Evolutionary conservation across 2,888 invertebrate genomes (phyloP).

Genomic region (Pollenia griseotomentosa): DNA sequence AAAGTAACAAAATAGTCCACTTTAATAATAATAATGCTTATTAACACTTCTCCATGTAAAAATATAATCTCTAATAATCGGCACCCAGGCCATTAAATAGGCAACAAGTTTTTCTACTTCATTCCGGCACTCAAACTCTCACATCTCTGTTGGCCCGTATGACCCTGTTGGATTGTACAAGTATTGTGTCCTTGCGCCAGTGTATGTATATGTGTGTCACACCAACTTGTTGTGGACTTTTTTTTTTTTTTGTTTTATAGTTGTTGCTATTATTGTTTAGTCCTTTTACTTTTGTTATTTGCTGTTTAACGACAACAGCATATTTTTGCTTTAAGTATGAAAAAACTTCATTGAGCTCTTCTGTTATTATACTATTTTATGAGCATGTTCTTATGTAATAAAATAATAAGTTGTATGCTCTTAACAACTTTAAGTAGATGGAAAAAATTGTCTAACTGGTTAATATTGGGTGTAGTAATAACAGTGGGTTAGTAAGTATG

Average conservation of each 20-base stretch:
- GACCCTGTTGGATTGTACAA: neutral
- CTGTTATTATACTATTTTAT: constrained; percentile 18
- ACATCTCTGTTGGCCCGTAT: neutral
- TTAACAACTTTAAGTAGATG: neutral
- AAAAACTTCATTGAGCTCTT: neutral
- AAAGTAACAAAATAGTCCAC: neutral
- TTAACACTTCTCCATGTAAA: neutral
- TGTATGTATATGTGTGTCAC: neutral
- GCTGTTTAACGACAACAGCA: constrained; percentile 36
- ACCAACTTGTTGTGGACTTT: constrained; percentile 50
- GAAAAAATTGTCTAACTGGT: neutral
- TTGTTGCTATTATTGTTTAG: neutral
- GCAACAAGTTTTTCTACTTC: constrained; percentile 40
- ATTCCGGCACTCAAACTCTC: neutral
- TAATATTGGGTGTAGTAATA: neutral
- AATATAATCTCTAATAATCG: constrained; percentile 35
- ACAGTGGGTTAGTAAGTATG: neutral
- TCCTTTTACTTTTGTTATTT: constrained; percentile 21
- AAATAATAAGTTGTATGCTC: constrained; percentile 52
- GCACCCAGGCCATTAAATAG: neutral
- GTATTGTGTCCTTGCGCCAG: neutral
- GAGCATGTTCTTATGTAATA: constrained; percentile 39
- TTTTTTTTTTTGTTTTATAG: constrained; percentile 14
- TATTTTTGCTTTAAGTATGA: constrained; percentile 16
- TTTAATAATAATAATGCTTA: neutral